Conservation (phyloP, 1,140 invertebrate species). For the Eueides isabella region DNA sequence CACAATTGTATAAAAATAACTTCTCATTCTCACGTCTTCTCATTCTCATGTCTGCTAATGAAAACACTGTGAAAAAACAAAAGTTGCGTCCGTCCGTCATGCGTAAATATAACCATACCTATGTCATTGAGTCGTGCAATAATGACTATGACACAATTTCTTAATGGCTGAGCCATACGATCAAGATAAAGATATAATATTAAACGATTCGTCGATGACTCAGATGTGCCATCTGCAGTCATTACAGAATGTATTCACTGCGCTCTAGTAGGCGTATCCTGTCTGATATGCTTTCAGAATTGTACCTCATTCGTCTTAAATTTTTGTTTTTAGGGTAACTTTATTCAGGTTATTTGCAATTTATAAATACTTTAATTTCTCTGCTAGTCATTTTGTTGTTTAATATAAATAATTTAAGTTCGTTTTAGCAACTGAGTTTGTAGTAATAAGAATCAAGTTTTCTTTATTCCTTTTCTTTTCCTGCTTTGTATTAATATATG, state of each 20-base stretch:
- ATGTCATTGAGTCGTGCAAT: background rate
- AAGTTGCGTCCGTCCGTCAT: too few species aligned
- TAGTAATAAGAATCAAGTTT: too few species aligned
- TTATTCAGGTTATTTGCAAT: too few species aligned
- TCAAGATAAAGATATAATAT: conserved; percentile 12
- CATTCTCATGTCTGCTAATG: too few species aligned
- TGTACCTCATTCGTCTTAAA: background rate
- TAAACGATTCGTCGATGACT: conserved; percentile 16
- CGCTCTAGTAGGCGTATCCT: conserved; percentile 30
- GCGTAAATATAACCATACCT: background rate
- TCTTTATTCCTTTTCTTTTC: too few species aligned
- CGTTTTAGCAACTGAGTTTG: too few species aligned
- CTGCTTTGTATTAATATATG: too few species aligned
- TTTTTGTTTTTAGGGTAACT: background rate
- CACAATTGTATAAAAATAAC: too few species aligned
- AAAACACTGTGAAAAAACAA: too few species aligned
- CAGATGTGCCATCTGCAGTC: conserved; percentile 33
- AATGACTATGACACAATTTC: conserved; percentile 13
- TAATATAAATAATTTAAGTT: too few species aligned
- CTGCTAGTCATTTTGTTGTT: background rate
- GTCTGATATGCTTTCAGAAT: conserved; percentile 21
- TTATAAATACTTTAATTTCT: too few species aligned
- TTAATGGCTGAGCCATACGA: background rate
- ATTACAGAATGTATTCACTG: conserved; percentile 33
- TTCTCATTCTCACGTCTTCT: too few species aligned